Evolutionary conservation across 2,797 vertebrate species (phyloP).

Genomic region (Betta splendens): DNA sequence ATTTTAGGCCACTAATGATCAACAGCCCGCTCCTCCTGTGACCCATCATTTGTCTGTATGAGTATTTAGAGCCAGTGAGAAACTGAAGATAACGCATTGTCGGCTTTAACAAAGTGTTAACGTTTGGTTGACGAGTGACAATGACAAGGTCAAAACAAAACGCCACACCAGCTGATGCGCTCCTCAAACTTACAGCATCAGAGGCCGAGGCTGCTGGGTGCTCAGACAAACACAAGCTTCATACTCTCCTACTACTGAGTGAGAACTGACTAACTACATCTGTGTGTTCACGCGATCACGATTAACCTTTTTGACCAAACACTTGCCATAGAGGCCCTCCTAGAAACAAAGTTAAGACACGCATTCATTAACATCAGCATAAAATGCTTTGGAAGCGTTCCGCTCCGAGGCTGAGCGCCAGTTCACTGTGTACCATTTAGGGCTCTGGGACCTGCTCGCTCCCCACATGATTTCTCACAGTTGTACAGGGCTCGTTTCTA

Average conservation of each 20-base stretch:
- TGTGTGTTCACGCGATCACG: too few species aligned
- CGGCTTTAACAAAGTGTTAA: too few species aligned
- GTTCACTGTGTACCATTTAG: conserved; percentile 59
- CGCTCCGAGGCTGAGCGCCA: conserved; percentile 37
- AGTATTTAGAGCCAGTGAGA: too few species aligned
- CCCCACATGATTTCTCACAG: conserved; percentile 53
- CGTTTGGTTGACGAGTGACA: too few species aligned
- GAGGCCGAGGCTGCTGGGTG: too few species aligned
- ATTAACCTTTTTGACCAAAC: neutral
- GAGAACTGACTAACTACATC: too few species aligned
- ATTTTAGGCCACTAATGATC: too few species aligned
- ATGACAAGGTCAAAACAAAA: conserved; percentile 39
- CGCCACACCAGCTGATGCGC: conserved; percentile 33
- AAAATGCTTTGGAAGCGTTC: conserved; percentile 39
- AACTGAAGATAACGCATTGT: too few species aligned
- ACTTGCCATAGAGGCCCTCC: conserved; percentile 1
- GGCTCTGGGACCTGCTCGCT: conserved; percentile 52
- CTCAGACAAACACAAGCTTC: too few species aligned
- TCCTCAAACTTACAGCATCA: conserved; percentile 17
- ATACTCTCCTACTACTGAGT: too few species aligned
- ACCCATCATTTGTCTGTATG: too few species aligned
- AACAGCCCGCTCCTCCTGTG: too few species aligned
- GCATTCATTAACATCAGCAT: conserved; percentile 30
- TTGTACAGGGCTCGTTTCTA: conserved; percentile 15
- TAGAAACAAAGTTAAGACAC: neutral